Evolutionary conservation across 2,797 vertebrate genomes (phyloP).

Genomic region (Orientallactaga sibirica): DNA sequence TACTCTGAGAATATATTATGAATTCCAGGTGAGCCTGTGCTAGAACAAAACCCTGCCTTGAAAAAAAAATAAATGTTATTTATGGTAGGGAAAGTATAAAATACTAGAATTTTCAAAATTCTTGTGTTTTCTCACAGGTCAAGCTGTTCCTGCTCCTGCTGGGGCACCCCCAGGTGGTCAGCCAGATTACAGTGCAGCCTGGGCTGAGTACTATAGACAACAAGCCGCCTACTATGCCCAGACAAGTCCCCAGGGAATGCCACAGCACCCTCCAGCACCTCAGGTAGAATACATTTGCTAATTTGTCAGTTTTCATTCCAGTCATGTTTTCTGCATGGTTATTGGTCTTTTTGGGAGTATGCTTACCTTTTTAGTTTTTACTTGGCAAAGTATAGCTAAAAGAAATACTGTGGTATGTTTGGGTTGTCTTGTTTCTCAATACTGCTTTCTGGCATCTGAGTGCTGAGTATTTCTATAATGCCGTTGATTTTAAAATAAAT

Average conservation of each 20-base stretch:
- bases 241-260: conserved; percentile 97
- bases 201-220: conserved; percentile 99
- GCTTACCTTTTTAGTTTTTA: conserved; percentile 85
- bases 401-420: conserved; percentile 70
- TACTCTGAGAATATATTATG: no score
- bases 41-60: no score
- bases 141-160: conserved; percentile 93
- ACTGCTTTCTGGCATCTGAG: conserved; percentile 86
- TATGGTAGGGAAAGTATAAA: background rate
- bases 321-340: conserved; percentile 87
- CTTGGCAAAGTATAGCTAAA: conserved; percentile 81
- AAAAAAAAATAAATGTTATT: no score
- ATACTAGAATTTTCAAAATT: background rate
- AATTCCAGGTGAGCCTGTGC: no score
- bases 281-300: conserved; percentile 89
- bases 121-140: conserved; percentile 89
- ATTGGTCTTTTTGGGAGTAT: conserved; percentile 87
- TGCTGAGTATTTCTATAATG: conserved; percentile 87
- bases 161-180: conserved; percentile 95
- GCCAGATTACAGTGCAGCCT: conserved; percentile 97
- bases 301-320: conserved; percentile 70
- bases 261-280: conserved; percentile 93
- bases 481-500: conserved; percentile 86
- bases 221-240: conserved; percentile 98
- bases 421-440: conserved; percentile 61